A percentile compares a stretch with the other conserved stretches of the same genome.
phyloP scores from a whole-genome alignment of 2,113 vertebrate genomes.

The Lipophrys pholis region DNA sequence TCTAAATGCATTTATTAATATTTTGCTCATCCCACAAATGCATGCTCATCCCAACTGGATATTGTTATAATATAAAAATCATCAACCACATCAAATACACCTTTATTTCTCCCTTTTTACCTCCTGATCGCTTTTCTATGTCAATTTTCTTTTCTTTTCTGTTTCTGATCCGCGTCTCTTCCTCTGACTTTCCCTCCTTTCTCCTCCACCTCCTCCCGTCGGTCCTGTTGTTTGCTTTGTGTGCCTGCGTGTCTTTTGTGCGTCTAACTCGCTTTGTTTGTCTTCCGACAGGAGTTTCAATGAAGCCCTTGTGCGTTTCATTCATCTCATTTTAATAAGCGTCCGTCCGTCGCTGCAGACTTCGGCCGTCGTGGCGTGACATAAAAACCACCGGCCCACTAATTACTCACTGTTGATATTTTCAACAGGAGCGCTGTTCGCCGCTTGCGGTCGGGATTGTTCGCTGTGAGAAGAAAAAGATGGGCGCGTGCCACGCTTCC shows the following conservation, averaged over 20 bases:
- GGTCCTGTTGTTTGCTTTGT: slow-evolving; percentile 19
- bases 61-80: no score
- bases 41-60: no score
- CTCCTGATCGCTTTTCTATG: no score
- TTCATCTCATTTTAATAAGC: slow-evolving; percentile 40
- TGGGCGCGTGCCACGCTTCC: background rate
- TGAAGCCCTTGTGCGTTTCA: slow-evolving; percentile 6
- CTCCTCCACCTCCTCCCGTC: background rate
- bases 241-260: slow-evolving; percentile 1
- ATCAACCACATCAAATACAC: no score
- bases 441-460: slow-evolving; percentile 18
- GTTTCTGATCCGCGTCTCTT: background rate
- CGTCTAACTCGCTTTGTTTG: slow-evolving; percentile 21
- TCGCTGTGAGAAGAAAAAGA: slow-evolving; percentile 23
- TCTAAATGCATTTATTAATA: no score
- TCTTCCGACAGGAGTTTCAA: slow-evolving; percentile 9
- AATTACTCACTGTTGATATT: slow-evolving; percentile 37
- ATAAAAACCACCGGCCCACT: slow-evolving; percentile 6
- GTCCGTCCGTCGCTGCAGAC: slow-evolving; percentile 1
- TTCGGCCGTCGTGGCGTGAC: no score
- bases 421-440: slow-evolving; percentile 39
- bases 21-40: no score
- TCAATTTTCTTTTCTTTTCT: background rate
- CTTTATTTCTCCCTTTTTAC: no score
- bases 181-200: background rate